phyloP scores from a whole-genome alignment of 2,888 invertebrate species.

The Piscicola geometra region DNA sequence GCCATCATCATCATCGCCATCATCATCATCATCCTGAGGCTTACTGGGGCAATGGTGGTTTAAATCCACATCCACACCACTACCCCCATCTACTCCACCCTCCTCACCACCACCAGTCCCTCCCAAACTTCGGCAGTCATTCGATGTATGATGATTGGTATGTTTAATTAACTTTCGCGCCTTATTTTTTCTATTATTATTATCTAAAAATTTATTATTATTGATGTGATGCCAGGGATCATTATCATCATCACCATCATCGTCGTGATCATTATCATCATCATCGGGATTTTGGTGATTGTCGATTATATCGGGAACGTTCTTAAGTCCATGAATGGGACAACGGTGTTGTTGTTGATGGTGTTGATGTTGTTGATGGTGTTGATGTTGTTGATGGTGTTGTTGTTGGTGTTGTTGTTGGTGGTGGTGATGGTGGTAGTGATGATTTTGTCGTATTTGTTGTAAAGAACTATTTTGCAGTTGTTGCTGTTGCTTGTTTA shows the following conservation, averaged over 20 bases:
- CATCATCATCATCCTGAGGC: neutral
- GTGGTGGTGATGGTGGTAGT: neutral
- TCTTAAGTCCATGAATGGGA: neutral
- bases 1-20: conserved; percentile 17
- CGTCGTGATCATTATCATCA: neutral
- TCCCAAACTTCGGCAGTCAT: too few species aligned
- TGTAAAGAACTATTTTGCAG: too few species aligned
- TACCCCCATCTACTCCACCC: neutral
- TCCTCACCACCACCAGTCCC: neutral
- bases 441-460: neutral
- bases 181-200: too few species aligned
- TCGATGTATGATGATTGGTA: too few species aligned
- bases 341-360: conserved; percentile 5
- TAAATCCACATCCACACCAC: neutral
- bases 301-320: neutral
- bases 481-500: too few species aligned
- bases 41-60: neutral
- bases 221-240: too few species aligned
- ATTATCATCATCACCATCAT: neutral
- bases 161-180: too few species aligned
- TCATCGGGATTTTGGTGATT: neutral
- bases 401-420: neutral
- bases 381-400: neutral
- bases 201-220: too few species aligned
- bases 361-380: neutral